A percentile compares a stretch with the other conserved stretches of the same genome.
Conservation (phyloP, 2,113 vertebrate genomes). For the Zosterops pallidus region DNA sequence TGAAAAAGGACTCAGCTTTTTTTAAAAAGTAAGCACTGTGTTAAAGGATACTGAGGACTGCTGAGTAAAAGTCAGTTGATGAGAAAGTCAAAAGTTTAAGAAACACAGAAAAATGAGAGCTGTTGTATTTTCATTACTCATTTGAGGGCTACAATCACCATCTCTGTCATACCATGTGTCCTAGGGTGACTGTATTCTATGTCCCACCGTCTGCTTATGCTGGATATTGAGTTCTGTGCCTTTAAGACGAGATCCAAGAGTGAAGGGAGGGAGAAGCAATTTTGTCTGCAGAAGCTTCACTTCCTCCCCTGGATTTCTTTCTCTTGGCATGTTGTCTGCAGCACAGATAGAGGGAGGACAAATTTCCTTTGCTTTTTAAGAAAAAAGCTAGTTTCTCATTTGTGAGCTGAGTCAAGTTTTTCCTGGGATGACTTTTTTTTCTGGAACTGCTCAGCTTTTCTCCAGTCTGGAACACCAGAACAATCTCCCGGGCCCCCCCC, state of each 20-base stretch:
- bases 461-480: background rate
- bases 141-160: background rate
- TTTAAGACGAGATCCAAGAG: too few relatives aligned
- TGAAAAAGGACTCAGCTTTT: background rate
- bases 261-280: too few relatives aligned
- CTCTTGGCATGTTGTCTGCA: background rate
- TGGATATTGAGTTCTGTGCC: background rate
- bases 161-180: background rate
- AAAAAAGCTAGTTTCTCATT: background rate
- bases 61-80: background rate
- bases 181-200: background rate
- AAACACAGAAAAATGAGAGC: background rate
- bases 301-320: background rate
- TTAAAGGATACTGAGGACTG: background rate
- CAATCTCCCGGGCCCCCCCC: rapidly evolving
- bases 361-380: background rate
- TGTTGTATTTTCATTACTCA: background rate
- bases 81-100: background rate
- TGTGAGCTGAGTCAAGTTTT: background rate
- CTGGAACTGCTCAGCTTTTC: background rate
- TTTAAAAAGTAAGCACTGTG: background rate
- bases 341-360: background rate
- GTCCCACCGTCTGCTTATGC: background rate
- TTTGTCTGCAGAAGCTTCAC: background rate
- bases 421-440: background rate